Evolutionary conservation across 2,888 invertebrate genomes (phyloP), one percentile per base, ranked within the genome.

Genomic region (Erpobdella octoculata): DNA sequence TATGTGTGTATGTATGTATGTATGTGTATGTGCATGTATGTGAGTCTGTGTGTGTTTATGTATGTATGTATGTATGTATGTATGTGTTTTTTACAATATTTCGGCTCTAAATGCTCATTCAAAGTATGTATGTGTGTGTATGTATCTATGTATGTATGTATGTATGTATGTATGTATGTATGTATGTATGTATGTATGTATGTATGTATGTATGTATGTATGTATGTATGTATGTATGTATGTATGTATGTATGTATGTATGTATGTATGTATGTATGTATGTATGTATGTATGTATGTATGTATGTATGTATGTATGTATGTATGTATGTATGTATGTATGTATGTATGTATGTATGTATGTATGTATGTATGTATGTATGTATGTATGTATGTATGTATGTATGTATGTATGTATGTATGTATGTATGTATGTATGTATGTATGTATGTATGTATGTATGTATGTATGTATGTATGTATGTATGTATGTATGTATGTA

Each of bases 181-280:
- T 48, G 46, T 68, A 46, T 48, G 46, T 68, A 46, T 68, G 46
- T 68, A 46, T 68, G 46, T 68, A 46, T 48, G 46, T 68, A 46
- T 68, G 46, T 68, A 46, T 68, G 46, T 68, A 46, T 68, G 46
- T 68, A 46, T 68, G 46, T 68, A 28, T 33, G 33, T 62, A 6
- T 41, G n/a, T 41, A 41, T 41, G 46, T n/a, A 25, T 15, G 12
- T n/a, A 59, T 59, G 21, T 59, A 25, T 18, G 36, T 66, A 18
- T 66, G 38, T 66, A 37, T 66, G 38, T 37, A 37, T 66, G 28
- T 66, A 33, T 66, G 38, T 37, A 37, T 66, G 28, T 37, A 37
- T 66, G 28, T 66, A 33, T 66, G 38, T 37, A 37, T 66, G 28
- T 66, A 33, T 2, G 28, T 66, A 33, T 37, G 28, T 33, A 37